A percentile compares a stretch with the other conserved stretches of the same genome.
Conservation (phyloP, 2,113 vertebrate species). For the Benthochromis sp. region DNA sequence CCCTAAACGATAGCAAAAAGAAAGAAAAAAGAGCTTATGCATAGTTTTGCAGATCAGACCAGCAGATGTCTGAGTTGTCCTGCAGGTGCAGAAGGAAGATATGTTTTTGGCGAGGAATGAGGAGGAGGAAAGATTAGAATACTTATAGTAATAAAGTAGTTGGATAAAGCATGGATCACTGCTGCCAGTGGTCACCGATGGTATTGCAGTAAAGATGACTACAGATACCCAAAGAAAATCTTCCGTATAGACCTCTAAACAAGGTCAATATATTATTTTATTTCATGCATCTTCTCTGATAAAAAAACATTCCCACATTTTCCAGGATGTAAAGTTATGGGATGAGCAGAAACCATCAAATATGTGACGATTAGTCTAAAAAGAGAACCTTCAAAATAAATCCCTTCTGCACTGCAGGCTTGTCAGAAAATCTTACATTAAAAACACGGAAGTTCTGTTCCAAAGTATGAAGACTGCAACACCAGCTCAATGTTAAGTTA, state of each 20-base stretch:
- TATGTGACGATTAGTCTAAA: background rate
- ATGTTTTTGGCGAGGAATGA: background rate
- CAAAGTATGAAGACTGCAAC: background rate
- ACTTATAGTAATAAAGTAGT: background rate
- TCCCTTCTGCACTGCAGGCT: background rate
- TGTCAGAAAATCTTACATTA: background rate
- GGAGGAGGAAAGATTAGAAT: background rate
- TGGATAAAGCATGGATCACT: background rate
- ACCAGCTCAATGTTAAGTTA: background rate
- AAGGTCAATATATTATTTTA: background rate
- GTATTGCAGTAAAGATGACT: background rate
- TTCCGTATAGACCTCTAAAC: background rate
- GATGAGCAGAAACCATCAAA: background rate
- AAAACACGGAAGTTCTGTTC: background rate
- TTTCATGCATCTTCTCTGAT: background rate
- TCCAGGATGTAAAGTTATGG: background rate
- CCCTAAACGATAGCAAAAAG: background rate
- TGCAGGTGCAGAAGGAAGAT: background rate
- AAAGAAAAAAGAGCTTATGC: background rate
- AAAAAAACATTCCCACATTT: background rate
- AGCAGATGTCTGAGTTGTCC: background rate
- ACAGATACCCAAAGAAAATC: background rate
- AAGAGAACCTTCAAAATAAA: background rate
- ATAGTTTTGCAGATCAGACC: background rate
- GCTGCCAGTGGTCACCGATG: background rate